Conservation (phyloP, 2,113 vertebrate genomes). For the Arenaria interpres region DNA sequence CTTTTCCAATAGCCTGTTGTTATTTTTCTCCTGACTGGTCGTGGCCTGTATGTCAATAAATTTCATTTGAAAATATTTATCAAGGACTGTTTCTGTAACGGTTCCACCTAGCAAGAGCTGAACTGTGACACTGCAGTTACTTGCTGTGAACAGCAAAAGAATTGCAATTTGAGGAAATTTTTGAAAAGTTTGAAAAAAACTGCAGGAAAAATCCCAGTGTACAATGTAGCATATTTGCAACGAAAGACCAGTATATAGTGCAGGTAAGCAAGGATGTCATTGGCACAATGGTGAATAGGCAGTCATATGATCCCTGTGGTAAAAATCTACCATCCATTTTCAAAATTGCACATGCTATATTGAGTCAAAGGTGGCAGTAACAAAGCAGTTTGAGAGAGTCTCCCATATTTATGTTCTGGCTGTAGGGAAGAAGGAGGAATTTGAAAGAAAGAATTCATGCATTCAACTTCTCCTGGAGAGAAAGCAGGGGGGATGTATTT, state of each 20-base stretch:
- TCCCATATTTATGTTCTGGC: background rate
- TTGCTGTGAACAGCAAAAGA: background rate
- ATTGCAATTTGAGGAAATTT: background rate
- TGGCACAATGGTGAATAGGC: background rate
- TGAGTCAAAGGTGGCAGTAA: background rate
- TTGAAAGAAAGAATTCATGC: background rate
- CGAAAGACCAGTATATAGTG: fast-evolving
- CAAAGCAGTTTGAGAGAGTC: background rate
- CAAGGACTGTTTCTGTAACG: background rate
- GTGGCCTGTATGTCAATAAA: background rate
- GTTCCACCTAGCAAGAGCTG: background rate
- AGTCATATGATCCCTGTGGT: background rate
- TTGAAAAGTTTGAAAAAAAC: background rate
- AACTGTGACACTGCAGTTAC: background rate
- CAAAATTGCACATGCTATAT: background rate
- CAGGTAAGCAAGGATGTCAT: background rate
- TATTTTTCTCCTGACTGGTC: background rate
- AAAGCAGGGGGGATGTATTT: background rate
- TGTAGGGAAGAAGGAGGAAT: background rate
- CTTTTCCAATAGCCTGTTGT: background rate
- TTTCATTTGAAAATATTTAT: background rate
- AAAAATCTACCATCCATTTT: background rate
- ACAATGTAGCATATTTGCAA: fast-evolving
- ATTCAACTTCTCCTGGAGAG: background rate
- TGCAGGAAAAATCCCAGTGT: background rate